These are phyloP conservation scores for Falco naumanni DNA, from an alignment of 2,797 vertebrate species.

Conservation along the genomic window DNA sequence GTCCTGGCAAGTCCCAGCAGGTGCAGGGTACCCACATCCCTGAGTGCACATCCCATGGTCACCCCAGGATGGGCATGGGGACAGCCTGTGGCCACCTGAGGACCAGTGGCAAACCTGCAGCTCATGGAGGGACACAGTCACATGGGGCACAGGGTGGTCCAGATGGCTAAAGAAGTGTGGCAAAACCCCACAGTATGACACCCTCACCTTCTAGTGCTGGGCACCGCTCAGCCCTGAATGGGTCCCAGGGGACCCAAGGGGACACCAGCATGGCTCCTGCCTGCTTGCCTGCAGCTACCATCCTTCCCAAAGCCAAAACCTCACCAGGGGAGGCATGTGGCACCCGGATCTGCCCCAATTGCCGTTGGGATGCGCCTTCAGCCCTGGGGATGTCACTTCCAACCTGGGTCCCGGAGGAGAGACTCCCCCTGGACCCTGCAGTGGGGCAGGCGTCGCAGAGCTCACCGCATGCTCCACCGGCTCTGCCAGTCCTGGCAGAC, in stretches of 20 bases:
- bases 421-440: accelerated
- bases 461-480: background rate
- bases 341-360: background rate
- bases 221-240: background rate
- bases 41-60: background rate
- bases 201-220: background rate
- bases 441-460: background rate
- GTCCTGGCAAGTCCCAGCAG: background rate
- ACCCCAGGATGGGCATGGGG: accelerated
- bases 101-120: accelerated
- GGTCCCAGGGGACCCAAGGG: background rate
- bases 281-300: background rate
- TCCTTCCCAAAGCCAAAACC: background rate
- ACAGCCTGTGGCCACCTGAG: accelerated
- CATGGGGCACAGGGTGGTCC: accelerated
- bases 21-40: background rate
- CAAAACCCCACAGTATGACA: background rate
- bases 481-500: background rate
- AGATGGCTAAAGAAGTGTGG: accelerated
- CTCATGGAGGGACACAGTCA: accelerated
- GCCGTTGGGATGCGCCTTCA: background rate
- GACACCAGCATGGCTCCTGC: background rate
- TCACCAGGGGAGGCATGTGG: background rate
- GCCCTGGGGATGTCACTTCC: background rate
- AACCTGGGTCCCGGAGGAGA: background rate